phyloP scores from a whole-genome alignment of 2,797 vertebrate species.

The Mallotus villosus region DNA sequence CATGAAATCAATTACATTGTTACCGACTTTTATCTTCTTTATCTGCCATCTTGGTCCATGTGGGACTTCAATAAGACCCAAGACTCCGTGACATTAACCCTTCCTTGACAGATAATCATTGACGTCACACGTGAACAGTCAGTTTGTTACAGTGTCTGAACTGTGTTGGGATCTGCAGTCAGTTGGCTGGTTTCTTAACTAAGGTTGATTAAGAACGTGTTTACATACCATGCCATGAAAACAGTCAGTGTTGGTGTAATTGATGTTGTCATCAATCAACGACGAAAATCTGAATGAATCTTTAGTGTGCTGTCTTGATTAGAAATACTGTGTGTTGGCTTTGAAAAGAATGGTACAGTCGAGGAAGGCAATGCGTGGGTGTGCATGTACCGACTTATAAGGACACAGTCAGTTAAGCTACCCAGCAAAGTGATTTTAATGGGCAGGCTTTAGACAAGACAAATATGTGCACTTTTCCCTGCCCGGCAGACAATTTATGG shows the following conservation, averaged over 20 bases:
- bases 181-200: background rate
- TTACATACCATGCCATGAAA: background rate
- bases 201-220: background rate
- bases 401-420: conserved; percentile 36
- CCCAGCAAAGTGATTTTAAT: conserved; percentile 51
- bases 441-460: conserved; percentile 53
- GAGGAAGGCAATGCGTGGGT: background rate
- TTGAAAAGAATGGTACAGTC: background rate
- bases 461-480: conserved; percentile 46
- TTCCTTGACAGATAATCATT: background rate
- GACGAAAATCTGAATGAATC: too few species aligned
- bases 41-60: background rate
- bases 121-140: background rate
- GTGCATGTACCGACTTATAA: conserved; percentile 1
- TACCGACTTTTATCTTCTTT: background rate
- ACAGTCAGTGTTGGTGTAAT: background rate
- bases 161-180: background rate
- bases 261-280: background rate
- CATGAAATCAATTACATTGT: background rate
- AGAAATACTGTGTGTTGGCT: background rate
- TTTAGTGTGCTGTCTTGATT: background rate
- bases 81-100: background rate
- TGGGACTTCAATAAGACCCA: background rate
- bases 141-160: background rate
- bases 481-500: conserved; percentile 48